Percentiles rank a stretch among this genome's conserved stretches.
Evolutionary conservation across 2,797 vertebrate species (phyloP).

Genomic region (Labeo calbasu): DNA sequence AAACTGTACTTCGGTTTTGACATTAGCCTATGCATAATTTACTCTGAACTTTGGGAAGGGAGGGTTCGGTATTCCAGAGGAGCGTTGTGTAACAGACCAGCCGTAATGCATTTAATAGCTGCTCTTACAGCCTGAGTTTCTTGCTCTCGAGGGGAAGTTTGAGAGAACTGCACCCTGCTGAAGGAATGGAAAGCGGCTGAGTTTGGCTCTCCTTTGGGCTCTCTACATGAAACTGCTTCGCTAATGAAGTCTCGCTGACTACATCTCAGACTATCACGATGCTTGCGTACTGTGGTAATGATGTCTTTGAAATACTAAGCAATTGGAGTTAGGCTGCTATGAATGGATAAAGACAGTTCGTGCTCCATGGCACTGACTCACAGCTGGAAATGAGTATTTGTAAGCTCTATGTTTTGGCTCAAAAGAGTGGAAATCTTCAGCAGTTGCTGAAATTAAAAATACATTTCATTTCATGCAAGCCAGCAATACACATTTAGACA

Average conservation of each 20-base stretch:
- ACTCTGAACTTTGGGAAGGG: slow-evolving; percentile 2
- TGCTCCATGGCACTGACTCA: neutral
- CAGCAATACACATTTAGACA: neutral
- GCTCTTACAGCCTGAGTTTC: slow-evolving; percentile 31
- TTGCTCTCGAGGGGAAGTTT: slow-evolving; percentile 40
- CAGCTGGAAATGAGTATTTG: slow-evolving; percentile 16
- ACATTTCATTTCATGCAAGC: neutral
- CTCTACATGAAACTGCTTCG: slow-evolving; percentile 38
- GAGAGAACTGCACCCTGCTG: slow-evolving; percentile 35
- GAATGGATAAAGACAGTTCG: slow-evolving; percentile 21
- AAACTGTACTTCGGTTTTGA: slow-evolving; percentile 10
- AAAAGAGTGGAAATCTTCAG: neutral
- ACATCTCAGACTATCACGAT: slow-evolving; percentile 15
- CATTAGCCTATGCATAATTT: slow-evolving; percentile 34
- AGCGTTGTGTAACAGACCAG: slow-evolving; percentile 31
- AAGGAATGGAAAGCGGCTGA: slow-evolving; percentile 16
- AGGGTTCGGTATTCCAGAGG: slow-evolving; percentile 18
- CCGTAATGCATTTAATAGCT: slow-evolving; percentile 55
- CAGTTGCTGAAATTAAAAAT: slow-evolving; percentile 14
- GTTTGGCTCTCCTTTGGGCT: slow-evolving; percentile 47
- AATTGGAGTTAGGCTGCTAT: slow-evolving; percentile 18
- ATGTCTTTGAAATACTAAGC: slow-evolving; percentile 32
- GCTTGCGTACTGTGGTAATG: slow-evolving; percentile 16
- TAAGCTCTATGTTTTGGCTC: slow-evolving; percentile 9
- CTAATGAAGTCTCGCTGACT: slow-evolving; percentile 52